Conservation (phyloP, 2,797 vertebrate species). For the Sparus aurata region DNA sequence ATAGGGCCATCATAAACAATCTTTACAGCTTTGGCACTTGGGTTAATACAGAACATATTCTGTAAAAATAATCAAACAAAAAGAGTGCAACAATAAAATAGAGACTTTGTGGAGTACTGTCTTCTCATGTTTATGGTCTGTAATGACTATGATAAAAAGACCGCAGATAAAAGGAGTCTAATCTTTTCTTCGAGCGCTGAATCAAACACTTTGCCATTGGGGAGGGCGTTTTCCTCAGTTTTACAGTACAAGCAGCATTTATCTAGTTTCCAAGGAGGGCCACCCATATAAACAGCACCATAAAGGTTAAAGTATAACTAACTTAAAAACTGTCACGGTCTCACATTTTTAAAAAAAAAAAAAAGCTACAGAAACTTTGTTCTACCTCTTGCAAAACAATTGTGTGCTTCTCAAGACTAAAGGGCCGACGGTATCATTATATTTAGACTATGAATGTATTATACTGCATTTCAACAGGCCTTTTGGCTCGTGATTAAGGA, state of each 20-base stretch:
- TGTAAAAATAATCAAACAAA: slow-evolving; percentile 8
- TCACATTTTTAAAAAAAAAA: too few relatives aligned
- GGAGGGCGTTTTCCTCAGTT: slow-evolving; percentile 3
- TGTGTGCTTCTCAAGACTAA: background rate
- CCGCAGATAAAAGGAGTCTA: slow-evolving; percentile 11
- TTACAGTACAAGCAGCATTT: slow-evolving; percentile 8
- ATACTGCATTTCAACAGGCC: background rate
- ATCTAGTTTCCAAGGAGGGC: slow-evolving; percentile 9
- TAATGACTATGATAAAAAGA: background rate
- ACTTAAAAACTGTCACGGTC: slow-evolving; percentile 9
- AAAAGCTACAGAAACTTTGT: background rate
- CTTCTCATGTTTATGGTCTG: slow-evolving; percentile 16
- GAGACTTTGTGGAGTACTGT: background rate
- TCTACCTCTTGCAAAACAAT: background rate
- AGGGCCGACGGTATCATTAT: background rate
- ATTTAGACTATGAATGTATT: background rate
- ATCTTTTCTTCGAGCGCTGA: background rate
- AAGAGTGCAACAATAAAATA: slow-evolving; percentile 32
- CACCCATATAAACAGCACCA: background rate
- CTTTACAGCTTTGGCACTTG: slow-evolving; percentile 38
- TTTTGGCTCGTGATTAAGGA: background rate
- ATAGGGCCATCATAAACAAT: background rate
- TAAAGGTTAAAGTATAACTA: slow-evolving; percentile 28
- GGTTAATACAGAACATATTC: background rate
- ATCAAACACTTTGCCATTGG: slow-evolving; percentile 4